Conservation (phyloP, 2,888 invertebrate species). For the Epistrophe grossulariae region DNA sequence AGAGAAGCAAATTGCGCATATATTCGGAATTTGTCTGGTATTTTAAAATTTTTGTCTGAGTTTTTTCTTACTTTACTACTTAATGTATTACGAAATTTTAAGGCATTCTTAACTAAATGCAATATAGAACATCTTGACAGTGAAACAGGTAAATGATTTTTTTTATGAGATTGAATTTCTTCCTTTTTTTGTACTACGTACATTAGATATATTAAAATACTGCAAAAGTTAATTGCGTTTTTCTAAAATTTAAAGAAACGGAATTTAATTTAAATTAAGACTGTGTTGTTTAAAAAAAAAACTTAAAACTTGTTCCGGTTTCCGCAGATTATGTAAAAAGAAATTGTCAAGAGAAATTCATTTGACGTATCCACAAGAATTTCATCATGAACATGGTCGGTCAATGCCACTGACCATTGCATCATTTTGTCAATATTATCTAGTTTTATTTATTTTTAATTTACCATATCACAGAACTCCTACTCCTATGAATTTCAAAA, state of each 20-base stretch:
- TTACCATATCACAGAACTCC: too few relatives aligned
- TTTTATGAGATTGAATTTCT: slow-evolving; percentile 15
- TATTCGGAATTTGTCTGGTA: slow-evolving; percentile 27
- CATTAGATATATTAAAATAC: not conserved
- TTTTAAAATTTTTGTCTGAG: slow-evolving; percentile 38
- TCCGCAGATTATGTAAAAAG: not conserved
- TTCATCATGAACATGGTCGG: too few relatives aligned
- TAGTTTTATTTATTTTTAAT: too few relatives aligned
- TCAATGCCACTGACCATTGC: too few relatives aligned
- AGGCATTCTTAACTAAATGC: not conserved
- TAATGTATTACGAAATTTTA: not conserved
- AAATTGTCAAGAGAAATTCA: too few relatives aligned
- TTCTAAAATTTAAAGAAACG: not conserved
- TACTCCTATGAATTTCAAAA: too few relatives aligned
- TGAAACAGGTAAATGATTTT: slow-evolving; percentile 18
- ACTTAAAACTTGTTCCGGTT: not conserved
- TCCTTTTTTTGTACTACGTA: not conserved
- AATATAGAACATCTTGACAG: not conserved
- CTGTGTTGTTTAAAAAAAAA: not conserved
- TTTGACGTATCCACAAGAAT: too few relatives aligned
- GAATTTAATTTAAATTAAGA: not conserved
- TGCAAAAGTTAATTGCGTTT: slow-evolving; percentile 9
- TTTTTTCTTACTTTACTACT: slow-evolving; percentile 7
- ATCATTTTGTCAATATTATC: not conserved
- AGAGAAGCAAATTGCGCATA: slow-evolving; percentile 47